Conservation (phyloP, 2,113 vertebrate species). For the Lophochroa leadbeateri region DNA sequence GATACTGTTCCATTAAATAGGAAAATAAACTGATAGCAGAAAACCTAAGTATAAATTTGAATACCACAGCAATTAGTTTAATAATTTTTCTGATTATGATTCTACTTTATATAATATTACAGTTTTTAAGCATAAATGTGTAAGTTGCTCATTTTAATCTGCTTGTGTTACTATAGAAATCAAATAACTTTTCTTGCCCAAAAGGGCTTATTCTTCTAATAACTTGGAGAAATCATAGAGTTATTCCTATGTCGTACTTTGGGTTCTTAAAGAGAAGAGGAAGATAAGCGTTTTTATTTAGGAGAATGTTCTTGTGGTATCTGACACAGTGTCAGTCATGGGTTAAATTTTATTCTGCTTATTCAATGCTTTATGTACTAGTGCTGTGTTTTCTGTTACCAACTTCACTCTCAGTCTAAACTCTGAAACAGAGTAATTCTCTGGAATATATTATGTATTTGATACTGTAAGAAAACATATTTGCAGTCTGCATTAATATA, state of each 20-base stretch:
- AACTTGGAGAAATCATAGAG: neutral
- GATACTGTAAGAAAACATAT: neutral
- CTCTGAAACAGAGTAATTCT: neutral
- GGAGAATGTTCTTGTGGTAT: neutral
- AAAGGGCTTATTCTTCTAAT: neutral
- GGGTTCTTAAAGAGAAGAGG: neutral
- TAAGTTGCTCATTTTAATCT: neutral
- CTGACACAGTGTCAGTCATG: neutral
- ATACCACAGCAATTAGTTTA: neutral
- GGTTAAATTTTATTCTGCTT: neutral
- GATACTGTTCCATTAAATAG: neutral
- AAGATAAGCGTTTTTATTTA: neutral
- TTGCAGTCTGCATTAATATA: neutral
- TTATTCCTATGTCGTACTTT: neutral
- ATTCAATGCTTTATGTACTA: neutral
- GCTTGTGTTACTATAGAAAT: neutral
- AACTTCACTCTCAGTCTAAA: neutral
- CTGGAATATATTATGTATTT: neutral
- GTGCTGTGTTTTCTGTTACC: neutral
- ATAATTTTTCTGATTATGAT: neutral
- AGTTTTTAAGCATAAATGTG: neutral
- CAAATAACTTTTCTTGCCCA: neutral
- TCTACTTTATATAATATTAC: neutral
- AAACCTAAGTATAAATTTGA: neutral
- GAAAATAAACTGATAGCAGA: neutral